These are phyloP conservation scores for Eupristina koningsbergeri DNA, from an alignment of 1,140 invertebrate species.

Conservation along the genomic window DNA sequence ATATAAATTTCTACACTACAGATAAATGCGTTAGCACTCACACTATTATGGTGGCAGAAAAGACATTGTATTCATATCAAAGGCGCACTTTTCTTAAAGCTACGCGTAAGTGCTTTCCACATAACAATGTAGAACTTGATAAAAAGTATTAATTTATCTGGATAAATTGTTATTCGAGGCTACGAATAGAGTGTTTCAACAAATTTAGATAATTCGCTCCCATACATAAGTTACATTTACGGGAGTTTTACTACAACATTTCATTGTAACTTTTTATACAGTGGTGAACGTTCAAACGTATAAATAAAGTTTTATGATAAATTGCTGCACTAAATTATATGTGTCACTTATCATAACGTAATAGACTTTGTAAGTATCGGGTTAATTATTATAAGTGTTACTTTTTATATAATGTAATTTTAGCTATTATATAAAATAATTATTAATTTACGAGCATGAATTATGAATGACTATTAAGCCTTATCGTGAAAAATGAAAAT, in stretches of 20 bases:
- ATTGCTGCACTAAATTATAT: background rate
- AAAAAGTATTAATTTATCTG: background rate
- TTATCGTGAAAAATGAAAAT: background rate
- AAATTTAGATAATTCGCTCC: background rate
- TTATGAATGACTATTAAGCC: background rate
- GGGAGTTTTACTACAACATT: conserved; percentile 18
- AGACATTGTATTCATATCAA: no score
- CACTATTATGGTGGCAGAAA: background rate
- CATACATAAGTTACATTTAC: background rate
- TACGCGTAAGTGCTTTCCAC: background rate
- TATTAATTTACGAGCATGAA: background rate
- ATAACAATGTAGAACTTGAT: background rate
- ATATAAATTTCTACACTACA: background rate
- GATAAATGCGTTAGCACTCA: background rate
- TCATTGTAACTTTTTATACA: background rate
- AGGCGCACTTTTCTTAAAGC: background rate
- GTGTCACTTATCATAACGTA: background rate
- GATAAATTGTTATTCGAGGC: background rate
- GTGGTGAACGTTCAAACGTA: background rate
- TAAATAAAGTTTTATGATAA: conserved; percentile 25
- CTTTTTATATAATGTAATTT: background rate
- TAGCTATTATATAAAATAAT: background rate
- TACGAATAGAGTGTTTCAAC: background rate
- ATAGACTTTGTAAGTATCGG: background rate
- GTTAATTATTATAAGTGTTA: background rate